Percentiles rank a stretch among this genome's conserved stretches.
Evolutionary conservation across 2,113 vertebrate genomes (phyloP).

Genomic region (Triplophysa tibetana): DNA sequence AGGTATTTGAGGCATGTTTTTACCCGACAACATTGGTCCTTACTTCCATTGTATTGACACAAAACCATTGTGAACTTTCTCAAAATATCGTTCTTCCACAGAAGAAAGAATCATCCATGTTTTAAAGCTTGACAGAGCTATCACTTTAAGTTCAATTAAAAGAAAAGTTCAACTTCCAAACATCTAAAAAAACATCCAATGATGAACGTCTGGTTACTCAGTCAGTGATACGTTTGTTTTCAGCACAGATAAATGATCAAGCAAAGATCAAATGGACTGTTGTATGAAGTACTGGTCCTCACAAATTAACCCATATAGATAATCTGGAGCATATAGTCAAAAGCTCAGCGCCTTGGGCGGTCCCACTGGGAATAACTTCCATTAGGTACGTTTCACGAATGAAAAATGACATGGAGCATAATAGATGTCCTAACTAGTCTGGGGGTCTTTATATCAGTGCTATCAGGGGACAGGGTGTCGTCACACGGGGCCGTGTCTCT

Average conservation of each 20-base stretch:
- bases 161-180: too few species aligned
- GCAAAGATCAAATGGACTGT: conserved; percentile 6
- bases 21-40: too few species aligned
- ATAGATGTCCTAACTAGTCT: conserved; percentile 55
- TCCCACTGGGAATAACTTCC: conserved; percentile 43
- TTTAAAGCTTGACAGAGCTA: too few species aligned
- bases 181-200: too few species aligned
- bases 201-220: neutral
- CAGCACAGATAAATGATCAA: conserved; percentile 42
- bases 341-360: neutral
- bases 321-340: neutral
- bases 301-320: conserved; percentile 40
- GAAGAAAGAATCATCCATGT: too few species aligned
- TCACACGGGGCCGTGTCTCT: conserved; percentile 59
- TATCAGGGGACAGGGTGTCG: conserved; percentile 54
- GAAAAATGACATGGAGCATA: conserved; percentile 54
- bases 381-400: conserved; percentile 32
- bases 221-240: conserved; percentile 30
- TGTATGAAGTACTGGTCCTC: conserved; percentile 33
- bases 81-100: too few species aligned
- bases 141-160: too few species aligned
- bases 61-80: too few species aligned
- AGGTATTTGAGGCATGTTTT: too few species aligned
- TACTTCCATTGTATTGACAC: too few species aligned
- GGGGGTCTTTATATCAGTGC: conserved; percentile 46